Conservation (phyloP, 2,888 invertebrate species). For the Acronicta aceris region DNA sequence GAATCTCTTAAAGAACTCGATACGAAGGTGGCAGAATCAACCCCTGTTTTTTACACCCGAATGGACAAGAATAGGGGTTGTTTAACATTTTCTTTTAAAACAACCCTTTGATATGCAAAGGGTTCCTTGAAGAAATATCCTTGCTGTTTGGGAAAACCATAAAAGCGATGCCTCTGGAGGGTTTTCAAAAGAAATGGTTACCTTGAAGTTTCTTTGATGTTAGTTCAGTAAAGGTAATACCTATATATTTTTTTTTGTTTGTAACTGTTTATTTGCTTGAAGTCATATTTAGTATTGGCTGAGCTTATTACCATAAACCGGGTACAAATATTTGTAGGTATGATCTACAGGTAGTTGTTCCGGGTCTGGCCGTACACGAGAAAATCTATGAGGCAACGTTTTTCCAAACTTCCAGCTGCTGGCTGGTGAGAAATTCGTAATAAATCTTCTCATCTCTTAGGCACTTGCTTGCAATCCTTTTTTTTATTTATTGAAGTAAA, state of each 20-base stretch:
- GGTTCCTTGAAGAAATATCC: constrained; percentile 49
- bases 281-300: too few relatives aligned
- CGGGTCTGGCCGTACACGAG: too few relatives aligned
- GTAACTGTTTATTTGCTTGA: background rate
- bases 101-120: constrained; percentile 43
- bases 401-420: too few relatives aligned
- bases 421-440: too few relatives aligned
- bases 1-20: background rate
- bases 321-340: too few relatives aligned
- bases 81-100: constrained; percentile 23
- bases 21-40: constrained; percentile 10
- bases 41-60: constrained; percentile 27
- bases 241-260: background rate
- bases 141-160: constrained; percentile 27
- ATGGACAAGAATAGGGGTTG: constrained; percentile 9
- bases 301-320: too few relatives aligned
- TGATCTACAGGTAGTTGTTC: too few relatives aligned
- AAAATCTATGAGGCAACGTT: too few relatives aligned
- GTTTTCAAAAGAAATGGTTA: constrained; percentile 39
- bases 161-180: constrained; percentile 31
- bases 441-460: too few relatives aligned
- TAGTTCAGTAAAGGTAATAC: constrained; percentile 4
- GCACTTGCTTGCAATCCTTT: too few relatives aligned
- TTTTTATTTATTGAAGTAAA: too few relatives aligned
- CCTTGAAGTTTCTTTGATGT: constrained; percentile 32